Evolutionary conservation across 2,797 vertebrate genomes (phyloP).

Genomic region (Astyanax mexicanus): DNA sequence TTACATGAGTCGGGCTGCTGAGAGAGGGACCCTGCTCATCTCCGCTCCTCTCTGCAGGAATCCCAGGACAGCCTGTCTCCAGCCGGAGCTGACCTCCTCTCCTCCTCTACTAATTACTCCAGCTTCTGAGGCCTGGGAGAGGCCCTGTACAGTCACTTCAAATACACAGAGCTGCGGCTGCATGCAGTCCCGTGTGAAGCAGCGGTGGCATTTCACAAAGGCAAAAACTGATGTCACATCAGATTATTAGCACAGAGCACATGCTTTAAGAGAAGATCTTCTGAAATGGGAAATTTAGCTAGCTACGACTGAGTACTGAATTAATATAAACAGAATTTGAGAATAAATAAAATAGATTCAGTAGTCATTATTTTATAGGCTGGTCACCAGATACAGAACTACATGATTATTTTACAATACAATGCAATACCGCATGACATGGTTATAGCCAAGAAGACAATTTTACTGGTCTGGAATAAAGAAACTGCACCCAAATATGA

Average conservation of each 20-base stretch:
- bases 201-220: neutral
- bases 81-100: slow-evolving; percentile 44
- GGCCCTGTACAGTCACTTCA: slow-evolving; percentile 24
- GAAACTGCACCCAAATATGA: too few species aligned
- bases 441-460: too few species aligned
- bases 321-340: too few species aligned
- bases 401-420: too few species aligned
- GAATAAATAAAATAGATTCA: too few species aligned
- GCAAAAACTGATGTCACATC: neutral
- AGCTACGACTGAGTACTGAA: neutral
- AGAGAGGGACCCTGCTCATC: slow-evolving; percentile 17
- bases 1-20: slow-evolving; percentile 32
- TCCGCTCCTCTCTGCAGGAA: slow-evolving; percentile 12
- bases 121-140: slow-evolving; percentile 12
- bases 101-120: slow-evolving; percentile 58
- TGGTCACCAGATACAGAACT: too few species aligned
- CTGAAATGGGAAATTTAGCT: neutral
- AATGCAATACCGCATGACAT: too few species aligned
- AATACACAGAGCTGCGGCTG: neutral
- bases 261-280: neutral
- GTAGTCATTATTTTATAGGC: too few species aligned
- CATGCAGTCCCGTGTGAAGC: neutral
- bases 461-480: too few species aligned
- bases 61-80: slow-evolving; percentile 42
- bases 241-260: neutral